These are phyloP conservation scores for Catocala fraxini DNA, from an alignment of 2,888 invertebrate genomes.

Conservation along the genomic window DNA sequence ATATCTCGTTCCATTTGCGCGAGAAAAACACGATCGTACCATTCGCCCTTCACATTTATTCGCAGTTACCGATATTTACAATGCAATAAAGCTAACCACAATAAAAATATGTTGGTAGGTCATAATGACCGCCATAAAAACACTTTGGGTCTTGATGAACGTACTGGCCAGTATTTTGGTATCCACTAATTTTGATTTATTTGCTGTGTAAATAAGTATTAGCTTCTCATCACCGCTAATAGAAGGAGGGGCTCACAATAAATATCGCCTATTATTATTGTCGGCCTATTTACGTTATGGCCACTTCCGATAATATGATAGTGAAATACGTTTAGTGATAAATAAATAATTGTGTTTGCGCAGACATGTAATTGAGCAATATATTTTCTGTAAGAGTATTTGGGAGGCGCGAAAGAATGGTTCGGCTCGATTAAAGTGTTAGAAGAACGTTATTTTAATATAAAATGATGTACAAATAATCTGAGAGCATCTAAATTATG, in stretches of 20 bases:
- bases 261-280: slow-evolving; percentile 47
- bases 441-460: slow-evolving; percentile 1
- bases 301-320: slow-evolving; percentile 28
- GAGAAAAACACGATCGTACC: slow-evolving; percentile 47
- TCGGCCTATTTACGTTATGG: slow-evolving; percentile 30
- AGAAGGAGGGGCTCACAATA: slow-evolving; percentile 47
- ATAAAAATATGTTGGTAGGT: slow-evolving; percentile 60
- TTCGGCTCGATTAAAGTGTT: not conserved
- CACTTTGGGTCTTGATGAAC: slow-evolving; percentile 57
- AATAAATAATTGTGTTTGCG: slow-evolving; percentile 23
- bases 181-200: slow-evolving; percentile 61
- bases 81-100: slow-evolving; percentile 62
- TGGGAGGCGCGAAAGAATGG: slow-evolving; percentile 1
- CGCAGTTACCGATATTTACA: slow-evolving; percentile 61
- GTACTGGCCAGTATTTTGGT: slow-evolving; percentile 48
- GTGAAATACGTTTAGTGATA: slow-evolving; percentile 15
- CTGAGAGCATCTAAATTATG: no score
- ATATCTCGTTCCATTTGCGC: slow-evolving; percentile 30
- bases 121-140: slow-evolving; percentile 60
- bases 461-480: not conserved
- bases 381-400: slow-evolving; percentile 14
- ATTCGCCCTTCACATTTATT: slow-evolving; percentile 53
- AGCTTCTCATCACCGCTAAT: slow-evolving; percentile 57
- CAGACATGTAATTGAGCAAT: slow-evolving; percentile 20
- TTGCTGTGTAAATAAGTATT: slow-evolving; percentile 62